Conservation (phyloP, 1,140 invertebrate genomes). For the Episyrphus balteatus region DNA sequence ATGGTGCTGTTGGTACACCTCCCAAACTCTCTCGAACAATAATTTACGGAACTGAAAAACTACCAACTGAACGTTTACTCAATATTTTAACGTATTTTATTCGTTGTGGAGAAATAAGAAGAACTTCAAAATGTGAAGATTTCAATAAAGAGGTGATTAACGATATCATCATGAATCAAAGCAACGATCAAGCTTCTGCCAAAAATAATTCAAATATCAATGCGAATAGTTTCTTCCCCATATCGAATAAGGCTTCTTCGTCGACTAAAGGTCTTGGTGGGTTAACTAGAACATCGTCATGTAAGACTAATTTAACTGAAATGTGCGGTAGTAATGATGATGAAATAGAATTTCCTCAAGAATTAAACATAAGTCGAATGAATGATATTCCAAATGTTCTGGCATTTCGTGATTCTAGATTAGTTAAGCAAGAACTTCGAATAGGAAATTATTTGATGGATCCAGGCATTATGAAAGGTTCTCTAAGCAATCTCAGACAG, state of each 20-base stretch:
- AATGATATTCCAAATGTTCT: slow-evolving; percentile 35
- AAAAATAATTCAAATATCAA: neutral
- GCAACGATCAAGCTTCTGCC: slow-evolving; percentile 3
- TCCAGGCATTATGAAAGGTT: slow-evolving; percentile 33
- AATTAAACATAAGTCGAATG: neutral
- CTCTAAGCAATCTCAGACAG: slow-evolving; percentile 17
- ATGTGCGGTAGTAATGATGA: slow-evolving; percentile 13
- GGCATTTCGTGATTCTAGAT: slow-evolving; percentile 32
- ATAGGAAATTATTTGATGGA: slow-evolving; percentile 36
- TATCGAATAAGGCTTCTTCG: too few relatives aligned
- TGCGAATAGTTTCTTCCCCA: neutral
- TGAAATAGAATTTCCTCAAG: neutral
- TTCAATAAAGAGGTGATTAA: slow-evolving; percentile 32
- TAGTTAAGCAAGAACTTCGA: slow-evolving; percentile 34
- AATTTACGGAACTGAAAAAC: slow-evolving; percentile 56
- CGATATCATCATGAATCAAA: neutral
- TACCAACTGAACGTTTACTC: slow-evolving; percentile 55
- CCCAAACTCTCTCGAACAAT: slow-evolving; percentile 64
- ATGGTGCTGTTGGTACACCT: slow-evolving; percentile 69
- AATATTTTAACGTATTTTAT: slow-evolving; percentile 74
- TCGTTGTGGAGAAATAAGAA: slow-evolving; percentile 57
- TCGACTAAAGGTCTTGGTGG: neutral
- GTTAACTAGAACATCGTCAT: slow-evolving; percentile 9
- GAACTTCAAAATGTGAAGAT: slow-evolving; percentile 28
- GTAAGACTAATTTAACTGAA: neutral